These are phyloP conservation scores for Pavo muticus DNA, from an alignment of 2,113 vertebrate genomes.

Conservation along the genomic window DNA sequence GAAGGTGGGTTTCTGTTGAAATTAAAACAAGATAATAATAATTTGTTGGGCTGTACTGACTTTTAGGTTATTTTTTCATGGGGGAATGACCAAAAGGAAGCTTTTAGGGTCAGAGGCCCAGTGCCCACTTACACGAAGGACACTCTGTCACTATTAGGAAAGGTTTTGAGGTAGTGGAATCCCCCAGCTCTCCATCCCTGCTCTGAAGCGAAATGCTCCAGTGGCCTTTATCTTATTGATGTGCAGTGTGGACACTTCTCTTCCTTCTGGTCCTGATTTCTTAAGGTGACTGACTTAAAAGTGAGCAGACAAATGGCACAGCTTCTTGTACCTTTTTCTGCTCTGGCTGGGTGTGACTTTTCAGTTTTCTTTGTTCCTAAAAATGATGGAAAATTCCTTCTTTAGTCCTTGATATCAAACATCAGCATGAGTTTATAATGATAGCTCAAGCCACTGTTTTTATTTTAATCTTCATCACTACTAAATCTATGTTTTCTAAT, in stretches of 20 bases:
- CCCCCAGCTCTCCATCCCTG: neutral
- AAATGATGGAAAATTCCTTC: neutral
- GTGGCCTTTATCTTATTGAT: neutral
- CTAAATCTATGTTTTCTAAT: neutral
- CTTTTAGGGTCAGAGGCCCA: too few relatives aligned
- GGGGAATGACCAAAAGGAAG: neutral
- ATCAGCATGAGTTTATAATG: neutral
- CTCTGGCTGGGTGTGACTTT: neutral
- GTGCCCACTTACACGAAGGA: too few relatives aligned
- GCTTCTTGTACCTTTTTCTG: neutral
- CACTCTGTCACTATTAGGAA: neutral
- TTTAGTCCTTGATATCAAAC: neutral
- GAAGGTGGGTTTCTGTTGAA: neutral
- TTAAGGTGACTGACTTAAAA: neutral
- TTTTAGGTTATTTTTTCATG: neutral
- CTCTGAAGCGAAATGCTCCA: neutral
- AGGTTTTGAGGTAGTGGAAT: neutral
- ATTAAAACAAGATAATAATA: neutral
- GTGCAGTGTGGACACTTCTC: neutral
- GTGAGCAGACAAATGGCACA: neutral
- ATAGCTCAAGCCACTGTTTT: neutral
- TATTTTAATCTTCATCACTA: neutral
- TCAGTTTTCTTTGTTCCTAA: neutral
- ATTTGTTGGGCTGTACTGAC: neutral
- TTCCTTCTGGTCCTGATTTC: neutral